phyloP scores from a whole-genome alignment of 2,113 vertebrate genomes.

The Centropristis striata region DNA sequence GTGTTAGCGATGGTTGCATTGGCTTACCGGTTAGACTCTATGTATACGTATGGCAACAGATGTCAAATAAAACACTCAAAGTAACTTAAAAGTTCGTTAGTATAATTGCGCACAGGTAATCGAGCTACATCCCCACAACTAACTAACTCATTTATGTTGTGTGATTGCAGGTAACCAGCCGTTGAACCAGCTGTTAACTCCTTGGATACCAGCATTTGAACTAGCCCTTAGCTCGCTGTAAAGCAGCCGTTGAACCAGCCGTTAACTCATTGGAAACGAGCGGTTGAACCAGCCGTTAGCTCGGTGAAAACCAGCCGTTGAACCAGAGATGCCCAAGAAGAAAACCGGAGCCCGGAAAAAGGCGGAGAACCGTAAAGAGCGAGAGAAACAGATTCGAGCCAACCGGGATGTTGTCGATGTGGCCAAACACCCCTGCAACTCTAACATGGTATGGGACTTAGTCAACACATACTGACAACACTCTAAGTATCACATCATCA shows the following conservation, averaged over 20 bases:
- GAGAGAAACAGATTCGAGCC: constrained; percentile 94
- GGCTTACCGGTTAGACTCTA: accelerated
- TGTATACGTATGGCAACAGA: background rate
- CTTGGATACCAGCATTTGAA: no score
- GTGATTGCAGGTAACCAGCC: background rate
- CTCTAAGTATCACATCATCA: background rate
- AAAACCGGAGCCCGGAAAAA: constrained; percentile 98
- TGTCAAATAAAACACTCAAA: background rate
- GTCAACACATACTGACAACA: background rate
- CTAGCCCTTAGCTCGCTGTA: no score
- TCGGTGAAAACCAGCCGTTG: background rate
- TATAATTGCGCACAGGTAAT: background rate
- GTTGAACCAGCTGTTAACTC: background rate
- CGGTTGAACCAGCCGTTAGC: background rate
- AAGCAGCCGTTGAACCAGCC: background rate
- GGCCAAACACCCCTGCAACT: constrained; percentile 97
- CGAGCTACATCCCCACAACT: background rate
- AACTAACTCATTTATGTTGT: no score
- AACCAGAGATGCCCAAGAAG: constrained; percentile 94
- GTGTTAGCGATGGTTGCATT: background rate
- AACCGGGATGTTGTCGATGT: constrained; percentile 91
- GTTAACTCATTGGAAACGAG: background rate
- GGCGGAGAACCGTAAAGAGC: constrained; percentile 94
- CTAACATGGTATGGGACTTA: constrained; percentile 84
- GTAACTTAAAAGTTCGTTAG: background rate